phyloP scores from a whole-genome alignment of 2,797 vertebrate genomes.

The Melanotaenia boesemani region DNA sequence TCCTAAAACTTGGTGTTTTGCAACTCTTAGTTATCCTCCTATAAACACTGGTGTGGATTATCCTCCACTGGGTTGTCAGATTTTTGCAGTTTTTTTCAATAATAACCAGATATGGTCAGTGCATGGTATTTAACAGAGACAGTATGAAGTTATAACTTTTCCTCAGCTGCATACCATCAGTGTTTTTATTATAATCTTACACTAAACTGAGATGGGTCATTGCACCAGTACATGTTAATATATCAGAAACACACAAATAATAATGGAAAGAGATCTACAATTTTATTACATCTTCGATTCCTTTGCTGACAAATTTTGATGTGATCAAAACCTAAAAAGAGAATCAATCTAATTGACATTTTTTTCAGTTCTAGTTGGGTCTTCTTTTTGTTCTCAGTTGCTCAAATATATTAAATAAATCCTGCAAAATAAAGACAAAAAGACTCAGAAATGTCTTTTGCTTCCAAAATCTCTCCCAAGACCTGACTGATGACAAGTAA shows the following conservation, averaged over 20 bases:
- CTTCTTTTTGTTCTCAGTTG: neutral
- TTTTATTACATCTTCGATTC: neutral
- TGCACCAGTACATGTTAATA: neutral
- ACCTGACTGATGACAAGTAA: constrained; percentile 1
- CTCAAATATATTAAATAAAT: no score
- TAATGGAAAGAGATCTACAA: no score
- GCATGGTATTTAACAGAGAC: neutral
- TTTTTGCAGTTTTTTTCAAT: neutral
- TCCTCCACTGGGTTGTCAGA: neutral
- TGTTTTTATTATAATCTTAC: neutral
- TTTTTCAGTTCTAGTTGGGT: neutral
- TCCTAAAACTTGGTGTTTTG: neutral
- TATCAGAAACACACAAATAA: no score
- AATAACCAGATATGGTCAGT: neutral
- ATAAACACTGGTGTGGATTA: neutral
- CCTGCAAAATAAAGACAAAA: neutral
- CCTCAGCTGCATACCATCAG: neutral
- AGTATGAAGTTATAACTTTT: neutral
- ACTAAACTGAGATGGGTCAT: neutral
- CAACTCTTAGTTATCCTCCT: neutral
- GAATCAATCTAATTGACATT: neutral
- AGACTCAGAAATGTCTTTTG: neutral
- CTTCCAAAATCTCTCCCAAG: neutral
- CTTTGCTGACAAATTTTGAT: neutral
- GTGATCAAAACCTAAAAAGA: neutral